Evolutionary conservation across 2,113 vertebrate genomes (phyloP).

Genomic region (Ibidorhyncha struthersii): DNA sequence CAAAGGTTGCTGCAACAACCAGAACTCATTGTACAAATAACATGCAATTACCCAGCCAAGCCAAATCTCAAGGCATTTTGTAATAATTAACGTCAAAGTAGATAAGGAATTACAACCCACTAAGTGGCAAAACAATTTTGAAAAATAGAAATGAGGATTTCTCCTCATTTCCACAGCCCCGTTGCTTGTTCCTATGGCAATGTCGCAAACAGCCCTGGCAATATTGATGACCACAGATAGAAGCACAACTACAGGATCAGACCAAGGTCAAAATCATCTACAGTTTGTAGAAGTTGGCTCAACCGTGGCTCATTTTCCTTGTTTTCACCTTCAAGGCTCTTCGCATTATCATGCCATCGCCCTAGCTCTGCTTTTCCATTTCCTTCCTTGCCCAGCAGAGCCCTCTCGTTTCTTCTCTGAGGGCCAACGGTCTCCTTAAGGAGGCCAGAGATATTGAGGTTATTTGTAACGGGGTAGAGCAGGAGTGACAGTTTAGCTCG

Average conservation of each 20-base stretch:
- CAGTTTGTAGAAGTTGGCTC: not conserved
- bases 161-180: not conserved
- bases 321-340: not conserved
- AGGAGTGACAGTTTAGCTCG: not conserved
- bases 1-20: not conserved
- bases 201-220: not conserved
- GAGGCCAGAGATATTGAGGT: not conserved
- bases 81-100: conserved; percentile 52
- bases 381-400: not conserved
- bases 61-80: conserved; percentile 43
- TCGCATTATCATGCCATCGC: too few species aligned
- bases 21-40: conserved; percentile 6
- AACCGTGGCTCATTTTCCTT: not conserved
- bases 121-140: conserved; percentile 1
- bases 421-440: not conserved
- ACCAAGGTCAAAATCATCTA: not conserved
- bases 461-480: not conserved
- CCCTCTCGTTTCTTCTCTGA: not conserved
- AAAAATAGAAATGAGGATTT: conserved; percentile 22
- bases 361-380: not conserved
- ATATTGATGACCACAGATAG: not conserved
- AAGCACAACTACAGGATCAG: not conserved
- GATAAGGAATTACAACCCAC: conserved; percentile 11
- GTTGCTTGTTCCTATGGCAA: not conserved
- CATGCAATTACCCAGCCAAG: not conserved